Evolutionary conservation across 2,888 invertebrate genomes (phyloP).

Genomic region (Kryphioiulus occultus): DNA sequence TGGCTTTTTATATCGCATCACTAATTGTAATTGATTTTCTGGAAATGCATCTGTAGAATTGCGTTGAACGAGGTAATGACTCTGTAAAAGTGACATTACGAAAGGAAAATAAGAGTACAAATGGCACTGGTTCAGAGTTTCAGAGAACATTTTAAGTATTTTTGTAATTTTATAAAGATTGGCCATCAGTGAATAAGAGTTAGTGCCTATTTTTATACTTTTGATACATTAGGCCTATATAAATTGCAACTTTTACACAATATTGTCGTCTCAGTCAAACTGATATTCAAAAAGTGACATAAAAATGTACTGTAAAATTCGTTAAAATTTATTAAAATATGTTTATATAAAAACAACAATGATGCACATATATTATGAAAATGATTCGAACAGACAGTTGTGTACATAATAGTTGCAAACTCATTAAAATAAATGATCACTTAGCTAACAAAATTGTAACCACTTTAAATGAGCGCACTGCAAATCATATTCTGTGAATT

Average conservation of each 20-base stretch:
- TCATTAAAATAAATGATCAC: slow-evolving; percentile 42
- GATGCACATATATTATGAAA: slow-evolving; percentile 24
- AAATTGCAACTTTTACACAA: slow-evolving; percentile 1
- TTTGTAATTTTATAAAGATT: neutral
- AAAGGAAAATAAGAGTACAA: neutral
- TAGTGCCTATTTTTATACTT: slow-evolving; percentile 4
- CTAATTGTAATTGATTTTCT: neutral
- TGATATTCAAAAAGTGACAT: neutral
- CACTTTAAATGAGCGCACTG: neutral
- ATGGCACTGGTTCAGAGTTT: slow-evolving; percentile 1
- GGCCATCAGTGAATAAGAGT: neutral
- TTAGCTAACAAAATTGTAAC: slow-evolving; percentile 35
- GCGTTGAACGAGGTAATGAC: neutral
- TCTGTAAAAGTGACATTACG: neutral
- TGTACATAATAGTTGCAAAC: neutral
- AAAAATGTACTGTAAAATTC: slow-evolving; percentile 8
- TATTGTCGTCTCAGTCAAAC: neutral
- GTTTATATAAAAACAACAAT: slow-evolving; percentile 24
- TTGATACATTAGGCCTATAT: slow-evolving; percentile 14
- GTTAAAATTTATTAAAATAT: slow-evolving; percentile 43
- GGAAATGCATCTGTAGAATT: slow-evolving; percentile 14
- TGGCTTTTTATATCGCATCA: slow-evolving; percentile 35
- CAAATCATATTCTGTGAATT: neutral
- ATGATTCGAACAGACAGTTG: neutral
- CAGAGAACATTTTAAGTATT: neutral